Conservation (phyloP, 2,113 vertebrate species). For the Phalacrocorax brasilianus region DNA sequence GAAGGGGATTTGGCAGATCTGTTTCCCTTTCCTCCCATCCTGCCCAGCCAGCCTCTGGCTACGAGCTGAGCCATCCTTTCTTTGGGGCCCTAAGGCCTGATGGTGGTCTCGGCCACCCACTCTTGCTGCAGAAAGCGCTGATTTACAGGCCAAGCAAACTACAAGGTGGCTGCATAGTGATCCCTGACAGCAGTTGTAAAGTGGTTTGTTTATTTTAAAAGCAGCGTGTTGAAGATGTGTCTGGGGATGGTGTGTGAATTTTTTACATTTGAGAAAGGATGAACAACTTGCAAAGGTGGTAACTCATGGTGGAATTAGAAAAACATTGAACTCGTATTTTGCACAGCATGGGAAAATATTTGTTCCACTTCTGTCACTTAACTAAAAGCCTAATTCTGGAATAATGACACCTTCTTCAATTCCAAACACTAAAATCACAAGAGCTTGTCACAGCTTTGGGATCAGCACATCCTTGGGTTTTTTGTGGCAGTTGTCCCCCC, state of each 20-base stretch:
- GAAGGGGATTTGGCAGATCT: neutral
- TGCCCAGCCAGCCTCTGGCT: neutral
- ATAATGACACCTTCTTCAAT: neutral
- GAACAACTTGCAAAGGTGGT: neutral
- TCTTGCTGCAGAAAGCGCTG: neutral
- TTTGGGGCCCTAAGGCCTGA: neutral
- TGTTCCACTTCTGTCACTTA: neutral
- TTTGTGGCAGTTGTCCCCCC: neutral
- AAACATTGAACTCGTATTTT: neutral
- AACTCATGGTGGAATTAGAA: neutral
- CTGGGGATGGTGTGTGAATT: neutral
- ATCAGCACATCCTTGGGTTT: neutral
- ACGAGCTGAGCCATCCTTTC: neutral
- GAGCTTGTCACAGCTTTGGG: neutral
- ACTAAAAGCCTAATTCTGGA: neutral
- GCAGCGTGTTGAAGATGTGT: neutral
- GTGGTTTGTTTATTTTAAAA: neutral
- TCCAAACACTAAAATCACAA: neutral
- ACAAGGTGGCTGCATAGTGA: neutral
- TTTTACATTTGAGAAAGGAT: neutral
- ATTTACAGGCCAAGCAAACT: neutral
- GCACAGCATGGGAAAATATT: neutral
- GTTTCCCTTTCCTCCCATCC: neutral
- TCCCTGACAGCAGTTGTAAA: neutral
- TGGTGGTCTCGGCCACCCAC: neutral